Conservation (phyloP, 2,113 vertebrate species). For the rabbit (Oryctolagus cuniculus) region DNA sequence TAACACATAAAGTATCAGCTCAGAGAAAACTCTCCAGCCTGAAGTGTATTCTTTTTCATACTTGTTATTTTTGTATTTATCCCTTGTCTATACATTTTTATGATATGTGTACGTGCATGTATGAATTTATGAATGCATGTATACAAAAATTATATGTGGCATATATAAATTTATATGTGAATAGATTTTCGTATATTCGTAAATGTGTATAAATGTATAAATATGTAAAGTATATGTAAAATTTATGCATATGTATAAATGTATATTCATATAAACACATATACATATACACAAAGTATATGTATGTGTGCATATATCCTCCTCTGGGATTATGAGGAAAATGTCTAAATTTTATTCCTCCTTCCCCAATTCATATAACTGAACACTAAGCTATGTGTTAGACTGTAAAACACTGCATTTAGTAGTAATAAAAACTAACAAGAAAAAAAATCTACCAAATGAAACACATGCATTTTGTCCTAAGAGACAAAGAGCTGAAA, state of each 20-base stretch:
- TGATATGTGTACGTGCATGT: neutral
- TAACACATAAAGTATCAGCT: slow-evolving; percentile 20
- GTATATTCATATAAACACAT: neutral
- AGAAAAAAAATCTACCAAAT: neutral
- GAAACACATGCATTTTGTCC: neutral
- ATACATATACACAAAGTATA: neutral
- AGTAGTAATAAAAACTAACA: slow-evolving; percentile 21
- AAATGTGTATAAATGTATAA: neutral
- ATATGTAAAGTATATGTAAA: no score
- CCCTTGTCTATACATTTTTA: neutral
- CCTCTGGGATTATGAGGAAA: neutral
- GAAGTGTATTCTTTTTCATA: slow-evolving; percentile 24
- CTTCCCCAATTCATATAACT: neutral
- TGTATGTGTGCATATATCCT: neutral
- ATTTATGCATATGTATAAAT: neutral
- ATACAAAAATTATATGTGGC: neutral
- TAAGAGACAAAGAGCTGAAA: neutral
- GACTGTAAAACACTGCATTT: neutral
- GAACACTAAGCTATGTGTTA: neutral
- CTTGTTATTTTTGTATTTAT: slow-evolving; percentile 26
- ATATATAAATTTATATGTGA: neutral
- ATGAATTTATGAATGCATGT: neutral
- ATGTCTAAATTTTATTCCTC: neutral
- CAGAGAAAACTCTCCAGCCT: neutral
- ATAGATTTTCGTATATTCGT: neutral